Percentiles rank a stretch among this genome's conserved stretches.
phyloP scores from a whole-genome alignment of 2,888 invertebrate species.

The Caenorhabditis becei region DNA sequence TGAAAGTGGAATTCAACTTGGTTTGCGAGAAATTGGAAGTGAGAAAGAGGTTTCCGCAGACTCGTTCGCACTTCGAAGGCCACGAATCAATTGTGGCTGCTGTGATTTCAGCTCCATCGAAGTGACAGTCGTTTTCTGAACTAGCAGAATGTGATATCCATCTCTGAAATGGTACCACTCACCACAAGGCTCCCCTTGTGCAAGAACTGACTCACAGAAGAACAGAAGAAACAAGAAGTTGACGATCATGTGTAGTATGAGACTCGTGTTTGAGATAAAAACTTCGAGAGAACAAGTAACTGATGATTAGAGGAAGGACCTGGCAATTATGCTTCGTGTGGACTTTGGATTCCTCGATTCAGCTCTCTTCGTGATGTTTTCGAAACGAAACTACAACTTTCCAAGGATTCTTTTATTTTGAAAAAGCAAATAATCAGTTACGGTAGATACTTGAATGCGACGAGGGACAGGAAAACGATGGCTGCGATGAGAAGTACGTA shows the following conservation, averaged over 20 bases:
- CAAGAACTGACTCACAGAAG: not conserved
- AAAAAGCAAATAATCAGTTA: no score
- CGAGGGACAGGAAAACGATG: slow-evolving; percentile 67
- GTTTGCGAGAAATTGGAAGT: not conserved
- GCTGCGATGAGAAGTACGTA: slow-evolving; percentile 68
- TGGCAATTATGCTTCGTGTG: no score
- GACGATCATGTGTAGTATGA: not conserved
- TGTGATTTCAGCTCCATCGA: not conserved
- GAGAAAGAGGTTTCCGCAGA: slow-evolving; percentile 5
- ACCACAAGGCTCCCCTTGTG: no score
- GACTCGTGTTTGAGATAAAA: not conserved
- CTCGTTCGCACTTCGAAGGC: not conserved
- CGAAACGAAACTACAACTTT: no score
- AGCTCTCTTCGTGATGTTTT: no score
- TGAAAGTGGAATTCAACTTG: not conserved
- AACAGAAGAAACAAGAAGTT: not conserved
- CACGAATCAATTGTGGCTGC: not conserved
- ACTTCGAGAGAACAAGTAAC: not conserved
- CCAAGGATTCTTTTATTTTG: not conserved
- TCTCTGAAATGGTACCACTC: not conserved
- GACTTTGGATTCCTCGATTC: no score
- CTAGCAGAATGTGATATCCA: not conserved
- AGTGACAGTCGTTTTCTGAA: not conserved
- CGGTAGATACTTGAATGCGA: slow-evolving; percentile 68
- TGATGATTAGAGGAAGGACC: not conserved